phyloP scores from a whole-genome alignment of 2,797 vertebrate genomes.

The Eulemur mongoz region DNA sequence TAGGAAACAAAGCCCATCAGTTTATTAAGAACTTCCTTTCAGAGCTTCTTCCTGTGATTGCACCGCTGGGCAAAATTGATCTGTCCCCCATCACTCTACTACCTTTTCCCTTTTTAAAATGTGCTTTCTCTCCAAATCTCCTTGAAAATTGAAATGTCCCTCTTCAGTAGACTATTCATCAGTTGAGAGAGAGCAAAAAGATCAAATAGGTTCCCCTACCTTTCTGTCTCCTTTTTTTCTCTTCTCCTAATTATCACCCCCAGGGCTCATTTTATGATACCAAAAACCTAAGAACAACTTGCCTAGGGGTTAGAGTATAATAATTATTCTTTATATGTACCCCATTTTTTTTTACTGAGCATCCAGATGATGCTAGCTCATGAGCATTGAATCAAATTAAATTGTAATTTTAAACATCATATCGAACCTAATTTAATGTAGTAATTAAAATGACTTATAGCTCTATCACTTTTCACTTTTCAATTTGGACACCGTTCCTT shows the following conservation, averaged over 20 bases:
- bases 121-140: not conserved
- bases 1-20: not conserved
- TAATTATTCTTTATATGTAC: constrained; percentile 38
- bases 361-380: not conserved
- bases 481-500: not conserved
- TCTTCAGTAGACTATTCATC: not conserved
- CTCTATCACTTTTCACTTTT: constrained; percentile 38
- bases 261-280: not conserved
- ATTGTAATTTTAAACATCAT: constrained; percentile 68
- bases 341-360: not conserved
- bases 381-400: constrained; percentile 58
- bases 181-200: not conserved
- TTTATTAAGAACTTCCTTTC: not conserved
- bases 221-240: not conserved
- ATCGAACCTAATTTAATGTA: constrained; percentile 54
- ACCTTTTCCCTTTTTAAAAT: not conserved
- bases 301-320: not conserved
- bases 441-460: constrained; percentile 72
- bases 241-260: not conserved
- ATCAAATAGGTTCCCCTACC: not conserved
- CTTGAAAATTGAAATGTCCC: not conserved
- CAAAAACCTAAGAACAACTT: not conserved
- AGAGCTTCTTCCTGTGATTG: not conserved
- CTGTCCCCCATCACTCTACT: not conserved
- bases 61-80: not conserved